Percentiles rank a stretch among this genome's conserved stretches.
Conservation (phyloP, 2,888 invertebrate genomes). For the Hypena proboscidalis region DNA sequence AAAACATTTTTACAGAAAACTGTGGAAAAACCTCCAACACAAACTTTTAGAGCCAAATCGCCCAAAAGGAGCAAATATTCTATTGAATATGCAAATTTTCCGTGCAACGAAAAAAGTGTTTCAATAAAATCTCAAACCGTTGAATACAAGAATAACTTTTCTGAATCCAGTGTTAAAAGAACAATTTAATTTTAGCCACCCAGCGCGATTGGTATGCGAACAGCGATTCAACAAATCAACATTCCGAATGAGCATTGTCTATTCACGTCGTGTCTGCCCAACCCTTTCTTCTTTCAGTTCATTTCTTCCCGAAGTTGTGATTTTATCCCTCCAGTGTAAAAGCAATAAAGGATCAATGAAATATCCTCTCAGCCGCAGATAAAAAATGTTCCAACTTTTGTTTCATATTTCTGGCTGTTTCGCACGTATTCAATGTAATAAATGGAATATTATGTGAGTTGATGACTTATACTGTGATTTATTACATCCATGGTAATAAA, state of each 20-base stretch:
- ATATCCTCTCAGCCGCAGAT: constrained; percentile 42
- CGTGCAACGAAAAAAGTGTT: constrained; percentile 15
- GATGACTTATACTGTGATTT: constrained; percentile 4
- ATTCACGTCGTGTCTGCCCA: constrained; percentile 65
- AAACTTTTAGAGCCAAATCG: constrained; percentile 13
- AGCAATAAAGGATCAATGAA: constrained; percentile 66
- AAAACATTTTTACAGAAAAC: no score
- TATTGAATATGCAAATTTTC: constrained; percentile 11
- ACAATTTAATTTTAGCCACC: constrained; percentile 58
- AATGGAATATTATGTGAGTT: constrained; percentile 6
- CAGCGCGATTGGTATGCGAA: constrained; percentile 66
- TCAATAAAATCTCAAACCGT: constrained; percentile 12
- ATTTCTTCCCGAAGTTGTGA: constrained; percentile 72
- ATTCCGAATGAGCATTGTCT: constrained; percentile 59
- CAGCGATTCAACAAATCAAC: constrained; percentile 71
- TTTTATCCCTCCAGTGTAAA: constrained; percentile 67
- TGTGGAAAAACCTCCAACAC: not conserved
- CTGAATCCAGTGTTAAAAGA: constrained; percentile 41
- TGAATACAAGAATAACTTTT: constrained; percentile 31
- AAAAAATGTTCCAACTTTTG: constrained; percentile 33
- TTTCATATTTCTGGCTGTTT: constrained; percentile 17
- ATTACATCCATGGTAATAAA: not conserved
- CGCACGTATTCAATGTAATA: constrained; percentile 1
- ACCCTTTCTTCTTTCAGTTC: constrained; percentile 77
- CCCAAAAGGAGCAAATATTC: constrained; percentile 3